These are phyloP conservation scores for Procambarus virginalis DNA, from an alignment of 1,140 invertebrate species.

Conservation along the genomic window DNA sequence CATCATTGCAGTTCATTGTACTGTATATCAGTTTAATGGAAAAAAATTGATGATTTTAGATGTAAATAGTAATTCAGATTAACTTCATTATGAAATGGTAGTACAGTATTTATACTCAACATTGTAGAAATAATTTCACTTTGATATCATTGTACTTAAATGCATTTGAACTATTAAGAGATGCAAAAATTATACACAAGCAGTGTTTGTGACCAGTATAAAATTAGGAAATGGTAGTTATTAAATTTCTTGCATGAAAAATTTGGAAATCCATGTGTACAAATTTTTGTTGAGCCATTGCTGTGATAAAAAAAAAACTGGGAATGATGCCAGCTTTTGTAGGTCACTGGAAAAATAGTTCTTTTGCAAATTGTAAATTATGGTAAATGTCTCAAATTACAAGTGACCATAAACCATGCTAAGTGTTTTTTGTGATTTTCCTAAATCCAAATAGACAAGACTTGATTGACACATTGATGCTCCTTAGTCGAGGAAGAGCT, in stretches of 20 bases:
- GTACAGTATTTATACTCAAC: conserved; percentile 4
- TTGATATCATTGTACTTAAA: conserved; percentile 28
- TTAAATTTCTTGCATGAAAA: conserved; percentile 19
- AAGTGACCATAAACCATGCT: not conserved
- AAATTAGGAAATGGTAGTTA: conserved; percentile 14
- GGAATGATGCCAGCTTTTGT: conserved; percentile 6
- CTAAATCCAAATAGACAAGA: not conserved
- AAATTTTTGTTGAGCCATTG: not conserved
- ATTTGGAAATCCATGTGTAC: not conserved
- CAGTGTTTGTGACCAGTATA: conserved; percentile 27
- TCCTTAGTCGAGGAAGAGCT: not conserved
- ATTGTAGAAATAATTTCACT: conserved; percentile 27
- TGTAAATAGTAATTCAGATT: conserved; percentile 39
- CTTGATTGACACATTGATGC: not conserved
- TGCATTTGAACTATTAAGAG: conserved; percentile 6
- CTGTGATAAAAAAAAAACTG: conserved; percentile 6
- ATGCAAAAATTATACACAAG: not conserved
- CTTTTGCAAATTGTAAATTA: not conserved
- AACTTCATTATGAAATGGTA: not conserved
- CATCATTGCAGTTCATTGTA: not conserved
- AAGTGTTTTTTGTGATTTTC: not conserved
- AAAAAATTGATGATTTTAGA: not conserved
- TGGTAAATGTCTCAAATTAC: not conserved
- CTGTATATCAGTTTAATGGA: not conserved
- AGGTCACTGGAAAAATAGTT: not conserved